Evolutionary conservation across 2,113 vertebrate genomes (phyloP).

Genomic region (Connochaetes taurinus): DNA sequence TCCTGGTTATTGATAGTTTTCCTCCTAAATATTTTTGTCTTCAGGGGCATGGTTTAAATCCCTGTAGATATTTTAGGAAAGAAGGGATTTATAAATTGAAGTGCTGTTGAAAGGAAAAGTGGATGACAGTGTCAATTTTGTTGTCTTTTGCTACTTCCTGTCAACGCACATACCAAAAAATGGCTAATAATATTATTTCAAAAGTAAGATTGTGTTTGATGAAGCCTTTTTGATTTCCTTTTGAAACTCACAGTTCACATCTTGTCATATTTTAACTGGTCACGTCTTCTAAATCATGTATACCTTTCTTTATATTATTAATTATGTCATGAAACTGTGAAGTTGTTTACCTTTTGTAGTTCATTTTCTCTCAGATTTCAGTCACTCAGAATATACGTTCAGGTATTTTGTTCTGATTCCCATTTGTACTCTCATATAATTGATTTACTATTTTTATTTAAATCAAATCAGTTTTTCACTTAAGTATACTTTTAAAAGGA

Average conservation of each 20-base stretch:
- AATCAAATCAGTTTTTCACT: not conserved
- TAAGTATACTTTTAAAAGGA: slow-evolving; percentile 6
- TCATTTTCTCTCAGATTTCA: not conserved
- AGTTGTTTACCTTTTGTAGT: not conserved
- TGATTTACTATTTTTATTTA: not conserved
- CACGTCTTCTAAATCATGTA: not conserved
- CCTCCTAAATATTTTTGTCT: not conserved
- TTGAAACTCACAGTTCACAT: not conserved
- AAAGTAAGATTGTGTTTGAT: not conserved
- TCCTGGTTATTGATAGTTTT: slow-evolving; percentile 32
- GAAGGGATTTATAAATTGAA: not conserved
- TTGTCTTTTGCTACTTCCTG: not conserved
- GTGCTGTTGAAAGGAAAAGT: slow-evolving; percentile 5
- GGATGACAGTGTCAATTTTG: not conserved
- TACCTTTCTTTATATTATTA: not conserved
- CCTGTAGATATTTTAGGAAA: not conserved
- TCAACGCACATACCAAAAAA: not conserved
- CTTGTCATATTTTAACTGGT: not conserved
- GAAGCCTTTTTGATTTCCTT: not conserved
- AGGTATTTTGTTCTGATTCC: not conserved
- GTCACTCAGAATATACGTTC: not conserved
- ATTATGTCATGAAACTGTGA: slow-evolving; percentile 7
- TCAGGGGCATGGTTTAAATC: not conserved
- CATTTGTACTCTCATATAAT: not conserved
- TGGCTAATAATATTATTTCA: not conserved